These are phyloP conservation scores for Peromyscus nudipes DNA, from an alignment of 2,797 vertebrate species.

Conservation along the genomic window DNA sequence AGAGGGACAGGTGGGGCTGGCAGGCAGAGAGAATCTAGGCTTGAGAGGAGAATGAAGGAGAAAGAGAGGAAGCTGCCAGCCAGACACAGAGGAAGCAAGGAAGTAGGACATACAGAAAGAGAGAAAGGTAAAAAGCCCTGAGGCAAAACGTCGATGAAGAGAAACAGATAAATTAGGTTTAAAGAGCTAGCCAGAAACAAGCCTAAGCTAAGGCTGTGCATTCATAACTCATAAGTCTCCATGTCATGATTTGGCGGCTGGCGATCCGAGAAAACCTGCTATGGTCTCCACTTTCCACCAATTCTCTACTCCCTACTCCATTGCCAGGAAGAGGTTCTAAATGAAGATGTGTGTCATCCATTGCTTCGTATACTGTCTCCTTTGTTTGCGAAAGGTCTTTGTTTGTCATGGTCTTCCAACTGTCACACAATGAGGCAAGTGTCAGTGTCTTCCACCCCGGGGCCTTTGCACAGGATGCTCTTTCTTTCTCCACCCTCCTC, in stretches of 20 bases:
- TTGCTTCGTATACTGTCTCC: background rate
- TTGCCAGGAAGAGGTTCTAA: background rate
- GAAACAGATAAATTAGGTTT: background rate
- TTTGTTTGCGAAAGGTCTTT: background rate
- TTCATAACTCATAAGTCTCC: background rate
- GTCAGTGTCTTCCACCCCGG: background rate
- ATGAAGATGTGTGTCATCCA: background rate
- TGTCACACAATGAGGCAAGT: background rate
- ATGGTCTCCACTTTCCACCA: background rate
- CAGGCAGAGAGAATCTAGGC: background rate
- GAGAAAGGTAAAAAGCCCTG: background rate
- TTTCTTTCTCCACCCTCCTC: accelerated
- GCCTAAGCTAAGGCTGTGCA: background rate
- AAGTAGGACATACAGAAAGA: background rate
- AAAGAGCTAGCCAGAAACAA: background rate
- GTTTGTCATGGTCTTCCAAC: background rate
- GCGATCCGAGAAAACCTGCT: background rate
- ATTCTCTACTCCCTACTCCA: background rate
- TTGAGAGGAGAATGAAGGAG: background rate
- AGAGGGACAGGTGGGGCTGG: background rate
- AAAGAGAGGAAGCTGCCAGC: background rate
- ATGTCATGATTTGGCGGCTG: background rate
- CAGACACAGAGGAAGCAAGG: background rate
- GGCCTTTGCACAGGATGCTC: background rate
- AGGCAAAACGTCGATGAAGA: background rate